phyloP scores from a whole-genome alignment of 2,797 vertebrate genomes.

The Labroides dimidiatus region DNA sequence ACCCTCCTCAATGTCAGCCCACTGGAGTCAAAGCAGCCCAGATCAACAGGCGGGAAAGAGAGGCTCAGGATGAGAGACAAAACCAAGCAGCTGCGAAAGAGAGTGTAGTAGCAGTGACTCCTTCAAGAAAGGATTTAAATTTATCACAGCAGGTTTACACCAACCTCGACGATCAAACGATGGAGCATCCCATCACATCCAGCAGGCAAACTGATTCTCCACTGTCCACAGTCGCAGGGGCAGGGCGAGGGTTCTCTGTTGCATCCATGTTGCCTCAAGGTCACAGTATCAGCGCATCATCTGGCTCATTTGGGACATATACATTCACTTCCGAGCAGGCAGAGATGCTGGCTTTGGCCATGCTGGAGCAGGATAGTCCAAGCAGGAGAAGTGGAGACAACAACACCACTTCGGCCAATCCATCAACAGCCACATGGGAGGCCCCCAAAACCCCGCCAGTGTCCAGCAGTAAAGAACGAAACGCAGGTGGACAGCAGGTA shows the following conservation, averaged over 20 bases:
- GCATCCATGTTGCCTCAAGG: conserved; percentile 96
- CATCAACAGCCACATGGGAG: conserved; percentile 82
- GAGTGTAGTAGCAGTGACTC: conserved; percentile 60
- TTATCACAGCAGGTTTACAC: conserved; percentile 86
- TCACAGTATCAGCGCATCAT: conserved; percentile 82
- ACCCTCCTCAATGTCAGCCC: conserved; percentile 56
- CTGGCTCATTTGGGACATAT: conserved; percentile 88
- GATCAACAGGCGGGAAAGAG: conserved; percentile 53
- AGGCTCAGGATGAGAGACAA: conserved; percentile 55
- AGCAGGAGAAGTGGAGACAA: conserved; percentile 78
- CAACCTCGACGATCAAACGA: conserved; percentile 87
- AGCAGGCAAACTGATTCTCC: conserved; percentile 92
- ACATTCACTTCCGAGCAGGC: conserved; percentile 93
- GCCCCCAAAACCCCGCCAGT: conserved; percentile 72
- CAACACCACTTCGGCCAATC: conserved; percentile 60
- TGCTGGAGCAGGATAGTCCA: conserved; percentile 93
- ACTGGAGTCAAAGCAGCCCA: conserved; percentile 62
- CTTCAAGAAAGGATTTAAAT: conserved; percentile 81
- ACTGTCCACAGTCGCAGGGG: conserved; percentile 87
- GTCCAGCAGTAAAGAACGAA: conserved; percentile 76
- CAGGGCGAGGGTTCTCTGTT: conserved; percentile 94
- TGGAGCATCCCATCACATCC: conserved; percentile 80
- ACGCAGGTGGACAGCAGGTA: conserved; percentile 72
- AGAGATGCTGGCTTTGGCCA: conserved; percentile 94
- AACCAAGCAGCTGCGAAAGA: conserved; percentile 62